phyloP scores from a whole-genome alignment of 1,140 invertebrate genomes.

The Oryctes rhinoceros region DNA sequence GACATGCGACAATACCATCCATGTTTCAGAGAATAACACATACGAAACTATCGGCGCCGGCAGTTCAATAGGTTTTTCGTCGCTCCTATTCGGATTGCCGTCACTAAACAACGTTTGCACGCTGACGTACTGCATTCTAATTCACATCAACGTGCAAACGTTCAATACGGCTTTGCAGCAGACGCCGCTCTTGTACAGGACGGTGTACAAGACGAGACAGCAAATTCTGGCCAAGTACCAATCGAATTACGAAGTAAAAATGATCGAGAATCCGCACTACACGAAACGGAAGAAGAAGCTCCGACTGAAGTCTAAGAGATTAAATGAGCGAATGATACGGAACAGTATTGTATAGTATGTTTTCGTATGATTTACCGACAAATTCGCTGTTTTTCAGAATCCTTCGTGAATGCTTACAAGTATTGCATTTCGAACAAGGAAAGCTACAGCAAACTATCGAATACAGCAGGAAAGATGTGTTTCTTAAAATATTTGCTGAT shows the following conservation, averaged over 20 bases:
- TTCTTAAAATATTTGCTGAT: slow-evolving; percentile 60
- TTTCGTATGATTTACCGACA: neutral
- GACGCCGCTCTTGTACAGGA: neutral
- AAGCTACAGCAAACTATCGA: slow-evolving; percentile 60
- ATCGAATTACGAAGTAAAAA: slow-evolving; percentile 32
- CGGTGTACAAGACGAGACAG: slow-evolving; percentile 32
- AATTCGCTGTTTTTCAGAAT: slow-evolving; percentile 57
- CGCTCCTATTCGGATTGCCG: slow-evolving; percentile 32
- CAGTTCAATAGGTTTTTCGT: slow-evolving; percentile 9
- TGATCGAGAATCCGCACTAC: slow-evolving; percentile 40
- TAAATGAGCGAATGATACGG: slow-evolving; percentile 11
- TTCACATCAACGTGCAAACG: slow-evolving; percentile 16
- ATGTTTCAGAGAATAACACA: slow-evolving; percentile 32
- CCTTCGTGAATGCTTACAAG: slow-evolving; percentile 60
- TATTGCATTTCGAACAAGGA: slow-evolving; percentile 58
- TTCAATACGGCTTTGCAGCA: slow-evolving; percentile 17
- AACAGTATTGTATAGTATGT: neutral
- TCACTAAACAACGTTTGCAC: slow-evolving; percentile 37
- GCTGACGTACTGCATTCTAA: slow-evolving; percentile 25
- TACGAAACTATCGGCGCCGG: slow-evolving; percentile 34
- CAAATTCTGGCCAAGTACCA: slow-evolving; percentile 30
- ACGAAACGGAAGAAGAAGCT: slow-evolving; percentile 24
- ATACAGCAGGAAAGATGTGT: slow-evolving; percentile 58
- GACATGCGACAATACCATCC: too few relatives aligned
- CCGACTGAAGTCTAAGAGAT: slow-evolving; percentile 9